These are phyloP conservation scores for Psephotus haematonotus DNA, from an alignment of 2,113 vertebrate species.

Conservation along the genomic window DNA sequence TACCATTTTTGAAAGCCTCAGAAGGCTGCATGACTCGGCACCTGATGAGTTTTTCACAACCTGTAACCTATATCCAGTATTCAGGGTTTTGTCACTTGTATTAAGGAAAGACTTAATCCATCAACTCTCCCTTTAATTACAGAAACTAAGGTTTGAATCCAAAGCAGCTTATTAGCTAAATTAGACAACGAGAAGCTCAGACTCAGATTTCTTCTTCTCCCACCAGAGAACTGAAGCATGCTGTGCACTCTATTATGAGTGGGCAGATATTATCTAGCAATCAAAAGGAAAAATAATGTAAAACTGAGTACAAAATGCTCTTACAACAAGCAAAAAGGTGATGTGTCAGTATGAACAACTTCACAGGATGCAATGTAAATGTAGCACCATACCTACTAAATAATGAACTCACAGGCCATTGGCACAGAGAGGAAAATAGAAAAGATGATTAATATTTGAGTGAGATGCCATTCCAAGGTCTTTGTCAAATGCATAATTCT, in stretches of 20 bases:
- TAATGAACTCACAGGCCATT: neutral
- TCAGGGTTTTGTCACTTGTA: neutral
- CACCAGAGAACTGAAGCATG: neutral
- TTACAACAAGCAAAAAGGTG: neutral
- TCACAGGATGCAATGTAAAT: neutral
- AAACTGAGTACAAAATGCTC: neutral
- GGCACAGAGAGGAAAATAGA: neutral
- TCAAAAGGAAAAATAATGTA: neutral
- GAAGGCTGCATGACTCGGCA: neutral
- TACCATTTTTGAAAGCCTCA: neutral
- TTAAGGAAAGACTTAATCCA: neutral
- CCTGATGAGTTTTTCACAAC: neutral
- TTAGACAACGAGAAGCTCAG: neutral
- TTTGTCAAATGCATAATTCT: neutral
- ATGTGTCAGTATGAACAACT: neutral
- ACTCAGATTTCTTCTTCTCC: neutral
- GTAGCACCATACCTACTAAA: neutral
- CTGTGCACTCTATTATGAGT: neutral
- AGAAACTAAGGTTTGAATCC: neutral
- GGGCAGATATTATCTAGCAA: neutral
- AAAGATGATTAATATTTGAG: neutral
- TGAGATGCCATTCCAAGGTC: neutral
- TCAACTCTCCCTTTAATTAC: neutral
- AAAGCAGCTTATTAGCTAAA: conserved; percentile 9
- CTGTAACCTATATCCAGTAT: neutral